Evolutionary conservation across 2,113 vertebrate genomes (phyloP), one percentile per base, ranked within the genome.

Genomic region (Dinomys branickii): DNA sequence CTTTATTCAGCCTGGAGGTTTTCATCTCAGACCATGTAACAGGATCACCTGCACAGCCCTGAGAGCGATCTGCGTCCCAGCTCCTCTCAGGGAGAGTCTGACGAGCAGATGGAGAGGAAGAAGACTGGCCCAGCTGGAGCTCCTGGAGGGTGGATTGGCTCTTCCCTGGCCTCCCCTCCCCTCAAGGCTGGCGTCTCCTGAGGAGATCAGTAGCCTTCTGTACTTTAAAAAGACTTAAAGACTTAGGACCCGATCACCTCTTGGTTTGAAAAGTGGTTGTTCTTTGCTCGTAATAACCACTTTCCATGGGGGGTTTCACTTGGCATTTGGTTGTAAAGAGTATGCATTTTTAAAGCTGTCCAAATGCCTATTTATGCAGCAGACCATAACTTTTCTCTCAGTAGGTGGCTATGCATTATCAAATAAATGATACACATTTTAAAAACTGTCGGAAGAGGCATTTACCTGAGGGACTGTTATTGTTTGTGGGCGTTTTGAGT

Each of bases 271-370:
- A 97, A 94, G 52, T 54, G 94, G 19, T 54, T 88, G 97, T 94
- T 95, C 30, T 97, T 94, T 97, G 83, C 61, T 93, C 52, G 54
- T 67, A 96, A 77, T 97, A 96, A 85, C 26, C 11, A 44, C 1
- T 14, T 96, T 83, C 80, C 54, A 19, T 38, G 58, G 94, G 44
- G 58, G 47, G 90, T 69, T 97, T 98, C 81, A 24, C 97, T 96
- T n/a, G 69, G 81, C 52, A 80, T 81, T 93, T 96, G 77, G 61
- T 91, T 26, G 65, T 96, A 98, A 96, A 94, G 89, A 89, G 38
- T 44, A 33, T 71, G 71, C 59, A 88, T 94, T 91, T 98, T 95
- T 98, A 95, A 98, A 98, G 96, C 93, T 98, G 88, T 85, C 71
- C 56, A 77, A 90, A 90, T 84, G 52, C 95, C 87, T 95, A 2